phyloP scores from a whole-genome alignment of 2,888 invertebrate species.

The Omphaloscelis lunosa region DNA sequence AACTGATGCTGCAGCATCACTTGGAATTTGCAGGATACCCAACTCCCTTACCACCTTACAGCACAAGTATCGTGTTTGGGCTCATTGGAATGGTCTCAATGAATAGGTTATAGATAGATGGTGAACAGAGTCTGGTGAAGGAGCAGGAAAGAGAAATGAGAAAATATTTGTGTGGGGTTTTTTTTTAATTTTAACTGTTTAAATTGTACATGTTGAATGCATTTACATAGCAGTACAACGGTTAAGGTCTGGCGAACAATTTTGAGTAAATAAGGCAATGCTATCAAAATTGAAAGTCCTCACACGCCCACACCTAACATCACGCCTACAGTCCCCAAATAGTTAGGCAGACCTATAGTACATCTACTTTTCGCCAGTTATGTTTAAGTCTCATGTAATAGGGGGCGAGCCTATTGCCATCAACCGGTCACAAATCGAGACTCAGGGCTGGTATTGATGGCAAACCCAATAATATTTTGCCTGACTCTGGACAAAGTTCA shows the following conservation, averaged over 20 bases:
- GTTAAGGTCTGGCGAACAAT: neutral
- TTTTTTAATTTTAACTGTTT: too few species aligned
- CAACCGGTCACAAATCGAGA: neutral
- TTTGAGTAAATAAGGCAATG: neutral
- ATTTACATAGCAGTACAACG: neutral
- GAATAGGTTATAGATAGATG: too few species aligned
- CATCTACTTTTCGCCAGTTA: neutral
- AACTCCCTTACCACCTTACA: too few species aligned
- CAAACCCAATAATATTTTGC: neutral
- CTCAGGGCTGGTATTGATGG: neutral
- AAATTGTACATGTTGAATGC: neutral
- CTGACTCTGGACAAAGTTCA: neutral
- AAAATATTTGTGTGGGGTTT: too few species aligned
- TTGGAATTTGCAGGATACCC: too few species aligned
- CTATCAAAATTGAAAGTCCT: neutral
- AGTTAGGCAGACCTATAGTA: neutral
- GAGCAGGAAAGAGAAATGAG: too few species aligned
- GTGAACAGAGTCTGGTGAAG: too few species aligned
- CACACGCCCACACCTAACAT: neutral
- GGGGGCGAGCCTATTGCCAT: neutral
- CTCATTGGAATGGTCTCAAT: too few species aligned
- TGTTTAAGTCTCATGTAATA: neutral
- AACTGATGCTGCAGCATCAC: too few species aligned
- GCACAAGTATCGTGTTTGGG: too few species aligned
- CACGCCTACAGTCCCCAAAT: neutral